Percentiles rank a stretch among this genome's conserved stretches.
Evolutionary conservation across 64 coral and sea anemone species (phyloP).

Genomic region (Montipora capricornis): DNA sequence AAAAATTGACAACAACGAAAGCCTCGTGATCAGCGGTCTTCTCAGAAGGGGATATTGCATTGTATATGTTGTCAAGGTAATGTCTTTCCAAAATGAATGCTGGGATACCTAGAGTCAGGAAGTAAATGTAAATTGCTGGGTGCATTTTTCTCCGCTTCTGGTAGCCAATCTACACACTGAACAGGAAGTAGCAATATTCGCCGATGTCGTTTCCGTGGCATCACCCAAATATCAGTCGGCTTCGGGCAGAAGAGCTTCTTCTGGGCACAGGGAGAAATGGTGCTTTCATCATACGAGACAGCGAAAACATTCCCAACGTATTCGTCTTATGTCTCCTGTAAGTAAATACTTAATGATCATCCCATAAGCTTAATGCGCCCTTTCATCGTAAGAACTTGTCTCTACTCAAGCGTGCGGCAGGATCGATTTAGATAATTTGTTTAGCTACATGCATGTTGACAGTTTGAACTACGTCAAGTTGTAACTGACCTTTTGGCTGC

Average conservation of each 20-base stretch:
- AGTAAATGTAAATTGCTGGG: background rate
- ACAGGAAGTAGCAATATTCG: constrained; percentile 15
- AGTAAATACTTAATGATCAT: constrained; percentile 32
- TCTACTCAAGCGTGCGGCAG: background rate
- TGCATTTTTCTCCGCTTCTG: too few relatives aligned
- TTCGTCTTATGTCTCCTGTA: constrained; percentile 75
- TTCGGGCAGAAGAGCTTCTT: constrained; percentile 76
- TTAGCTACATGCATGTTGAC: too few relatives aligned
- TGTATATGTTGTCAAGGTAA: background rate
- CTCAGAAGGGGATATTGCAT: background rate
- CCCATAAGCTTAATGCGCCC: too few relatives aligned
- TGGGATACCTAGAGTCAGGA: background rate
- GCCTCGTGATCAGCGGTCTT: background rate
- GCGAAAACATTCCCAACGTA: constrained; percentile 76
- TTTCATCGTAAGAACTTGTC: background rate
- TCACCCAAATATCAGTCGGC: constrained; percentile 63
- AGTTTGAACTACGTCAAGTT: too few relatives aligned
- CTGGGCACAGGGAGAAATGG: constrained; percentile 62
- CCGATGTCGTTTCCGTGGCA: constrained; percentile 76
- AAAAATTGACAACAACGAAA: constrained; percentile 22
- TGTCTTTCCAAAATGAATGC: background rate
- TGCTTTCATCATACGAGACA: constrained; percentile 78
- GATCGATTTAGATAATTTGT: background rate
- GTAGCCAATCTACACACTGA: background rate
- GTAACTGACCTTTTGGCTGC: too few relatives aligned